Conservation (phyloP, 2,113 vertebrate species). For the Mus spicilegus region DNA sequence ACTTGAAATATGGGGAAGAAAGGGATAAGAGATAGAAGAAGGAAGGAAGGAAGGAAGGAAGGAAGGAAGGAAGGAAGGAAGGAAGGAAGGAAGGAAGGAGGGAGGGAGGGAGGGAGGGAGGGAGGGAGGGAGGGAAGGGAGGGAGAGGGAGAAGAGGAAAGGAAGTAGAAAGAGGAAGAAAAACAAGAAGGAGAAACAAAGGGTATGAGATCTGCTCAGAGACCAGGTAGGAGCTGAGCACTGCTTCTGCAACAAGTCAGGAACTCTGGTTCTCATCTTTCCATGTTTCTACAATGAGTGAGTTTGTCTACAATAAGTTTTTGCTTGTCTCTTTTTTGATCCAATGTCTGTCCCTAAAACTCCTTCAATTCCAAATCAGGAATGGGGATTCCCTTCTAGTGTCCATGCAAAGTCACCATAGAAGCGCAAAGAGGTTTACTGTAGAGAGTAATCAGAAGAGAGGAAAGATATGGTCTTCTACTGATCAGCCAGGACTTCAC, state of each 20-base stretch:
- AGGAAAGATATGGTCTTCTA: background rate
- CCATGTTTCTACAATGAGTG: background rate
- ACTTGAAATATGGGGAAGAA: background rate
- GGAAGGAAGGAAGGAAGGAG: too few relatives aligned
- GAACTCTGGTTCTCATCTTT: background rate
- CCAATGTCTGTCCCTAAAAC: background rate
- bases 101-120: too few relatives aligned
- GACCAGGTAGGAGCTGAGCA: background rate
- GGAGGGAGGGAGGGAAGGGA: too few relatives aligned
- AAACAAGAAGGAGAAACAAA: background rate
- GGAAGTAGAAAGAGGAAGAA: too few relatives aligned
- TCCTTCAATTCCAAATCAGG: background rate
- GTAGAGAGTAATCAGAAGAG: background rate
- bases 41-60: background rate
- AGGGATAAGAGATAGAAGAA: too few relatives aligned
- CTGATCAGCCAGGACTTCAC: background rate
- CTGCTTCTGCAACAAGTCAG: background rate
- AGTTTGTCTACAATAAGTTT: background rate
- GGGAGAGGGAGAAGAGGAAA: too few relatives aligned
- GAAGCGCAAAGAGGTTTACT: background rate
- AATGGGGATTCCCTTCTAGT: background rate
- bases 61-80: too few relatives aligned
- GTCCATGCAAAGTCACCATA: background rate
- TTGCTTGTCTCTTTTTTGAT: background rate
- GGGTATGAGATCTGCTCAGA: background rate